Evolutionary conservation across 1,140 invertebrate genomes (phyloP).

Genomic region (Drosophila nebulosa): DNA sequence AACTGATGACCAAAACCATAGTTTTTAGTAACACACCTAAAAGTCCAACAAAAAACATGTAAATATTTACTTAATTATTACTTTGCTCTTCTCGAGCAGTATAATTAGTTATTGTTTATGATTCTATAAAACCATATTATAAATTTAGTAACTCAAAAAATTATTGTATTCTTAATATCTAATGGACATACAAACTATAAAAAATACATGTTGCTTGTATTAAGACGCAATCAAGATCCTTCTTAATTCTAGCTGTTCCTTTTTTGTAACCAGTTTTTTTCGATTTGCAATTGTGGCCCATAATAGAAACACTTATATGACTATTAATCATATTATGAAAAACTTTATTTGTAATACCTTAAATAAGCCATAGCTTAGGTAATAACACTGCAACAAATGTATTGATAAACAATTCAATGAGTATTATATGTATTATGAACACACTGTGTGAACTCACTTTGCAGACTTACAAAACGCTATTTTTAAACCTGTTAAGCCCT

Average conservation of each 20-base stretch:
- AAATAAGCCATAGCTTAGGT: constrained; percentile 33
- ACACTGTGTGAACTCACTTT: constrained; percentile 15
- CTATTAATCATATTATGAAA: constrained; percentile 34
- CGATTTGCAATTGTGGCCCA: not conserved
- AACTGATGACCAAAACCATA: constrained; percentile 14
- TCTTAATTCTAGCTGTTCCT: not conserved
- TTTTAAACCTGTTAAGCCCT: constrained; percentile 33
- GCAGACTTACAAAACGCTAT: constrained; percentile 21
- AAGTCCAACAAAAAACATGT: not conserved
- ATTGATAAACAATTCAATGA: constrained; percentile 32
- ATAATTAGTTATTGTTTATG: too few relatives aligned
- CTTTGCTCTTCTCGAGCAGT: too few relatives aligned
- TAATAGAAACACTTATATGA: constrained; percentile 33
- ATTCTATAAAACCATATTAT: too few relatives aligned
- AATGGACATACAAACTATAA: too few relatives aligned
- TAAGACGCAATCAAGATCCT: too few relatives aligned
- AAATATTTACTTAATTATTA: too few relatives aligned
- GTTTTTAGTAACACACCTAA: not conserved
- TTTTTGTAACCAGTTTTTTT: not conserved
- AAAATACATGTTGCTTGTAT: too few relatives aligned
- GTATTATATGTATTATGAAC: constrained; percentile 24
- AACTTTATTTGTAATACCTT: constrained; percentile 60
- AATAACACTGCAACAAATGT: constrained; percentile 34
- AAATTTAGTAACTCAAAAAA: too few relatives aligned
- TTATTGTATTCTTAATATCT: too few relatives aligned